Evolutionary conservation across 1,140 invertebrate species (phyloP), one percentile per base, ranked within the genome.

Genomic region (Macrobrachium nipponense): DNA sequence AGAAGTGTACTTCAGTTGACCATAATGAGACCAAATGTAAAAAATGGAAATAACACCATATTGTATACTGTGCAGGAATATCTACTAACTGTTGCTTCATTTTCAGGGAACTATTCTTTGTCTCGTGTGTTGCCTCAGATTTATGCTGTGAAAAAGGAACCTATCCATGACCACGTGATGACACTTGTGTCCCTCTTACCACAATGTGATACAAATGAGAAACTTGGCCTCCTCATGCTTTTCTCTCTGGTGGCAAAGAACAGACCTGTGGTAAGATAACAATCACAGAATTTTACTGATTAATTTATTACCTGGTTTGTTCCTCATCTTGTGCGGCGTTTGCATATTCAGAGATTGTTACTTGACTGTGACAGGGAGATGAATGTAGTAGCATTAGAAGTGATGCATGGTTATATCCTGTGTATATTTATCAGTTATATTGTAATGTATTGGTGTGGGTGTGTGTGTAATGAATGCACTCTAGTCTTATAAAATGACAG

Each of bases 71-170:
- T 4, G 27, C 27, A 36, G 27, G 27, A 36, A 36, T 36, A 36
- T 12, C 51, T 51, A 51, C 12, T 51, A 10, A 51, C 12, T 51
- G 51, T 6, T 51, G 8, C 5, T 51, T 51, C 8, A 51, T 7
- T 51, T 51, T 51, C 89, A 96, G 95, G 94, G 80, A 98, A 98
- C 91, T 97, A 97, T 90, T 94, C 95, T 0, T 92, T 98, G 20
- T 95, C 95, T 81, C 92, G 96, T 76, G 96, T 98, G 27, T 92
- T 98, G 70, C 96, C 96, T 0, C 96, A 97, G 91, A 94, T 98
- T 36, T 98, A 97, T 91, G 94, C 95, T 89, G 95, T 97, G 12
- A 96, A 96, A 82, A 95, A 95, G 20, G 95, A 97, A 89, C 94
- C 96, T 2, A 93, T 98, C 64, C 94, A 96, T 87, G 95, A 96